These are phyloP conservation scores for Arctopsyche grandis DNA, from an alignment of 1,140 invertebrate species.

Conservation along the genomic window DNA sequence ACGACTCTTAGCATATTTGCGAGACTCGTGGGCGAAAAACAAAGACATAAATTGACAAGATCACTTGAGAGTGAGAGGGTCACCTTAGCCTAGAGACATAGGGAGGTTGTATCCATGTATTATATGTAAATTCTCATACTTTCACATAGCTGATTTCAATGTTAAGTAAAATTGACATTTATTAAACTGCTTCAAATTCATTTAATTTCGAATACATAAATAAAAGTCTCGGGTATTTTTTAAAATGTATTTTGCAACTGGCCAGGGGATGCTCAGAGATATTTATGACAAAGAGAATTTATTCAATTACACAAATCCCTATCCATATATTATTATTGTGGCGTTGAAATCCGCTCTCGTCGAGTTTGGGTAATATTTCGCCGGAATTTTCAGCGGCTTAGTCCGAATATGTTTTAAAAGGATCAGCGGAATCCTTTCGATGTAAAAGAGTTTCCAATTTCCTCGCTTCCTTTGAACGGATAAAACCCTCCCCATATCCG, in stretches of 20 bases:
- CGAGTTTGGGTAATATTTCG: slow-evolving; percentile 28
- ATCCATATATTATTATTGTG: slow-evolving; percentile 29
- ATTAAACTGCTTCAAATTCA: no score
- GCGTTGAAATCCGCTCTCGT: slow-evolving; percentile 26
- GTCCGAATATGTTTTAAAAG: slow-evolving; percentile 35
- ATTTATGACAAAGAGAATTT: slow-evolving; percentile 29
- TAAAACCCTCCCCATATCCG: background rate
- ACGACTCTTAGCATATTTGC: slow-evolving; percentile 9
- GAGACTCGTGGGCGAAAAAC: slow-evolving; percentile 20
- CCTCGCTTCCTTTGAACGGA: slow-evolving; percentile 20
- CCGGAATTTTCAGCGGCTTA: slow-evolving; percentile 22
- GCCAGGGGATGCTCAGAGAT: background rate
- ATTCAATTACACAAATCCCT: slow-evolving; percentile 36
- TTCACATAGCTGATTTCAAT: no score
- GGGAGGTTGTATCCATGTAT: no score
- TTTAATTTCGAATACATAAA: no score
- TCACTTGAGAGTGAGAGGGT: background rate
- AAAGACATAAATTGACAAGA: slow-evolving; percentile 23
- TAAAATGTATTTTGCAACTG: background rate
- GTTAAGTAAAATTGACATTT: no score
- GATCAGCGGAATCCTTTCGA: slow-evolving; percentile 32
- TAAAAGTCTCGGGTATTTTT: no score
- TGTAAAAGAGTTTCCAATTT: slow-evolving; percentile 42
- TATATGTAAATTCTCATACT: no score
- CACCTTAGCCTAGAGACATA: background rate